These are phyloP conservation scores for Martes martes DNA, from an alignment of 2,113 vertebrate species.

Conservation along the genomic window DNA sequence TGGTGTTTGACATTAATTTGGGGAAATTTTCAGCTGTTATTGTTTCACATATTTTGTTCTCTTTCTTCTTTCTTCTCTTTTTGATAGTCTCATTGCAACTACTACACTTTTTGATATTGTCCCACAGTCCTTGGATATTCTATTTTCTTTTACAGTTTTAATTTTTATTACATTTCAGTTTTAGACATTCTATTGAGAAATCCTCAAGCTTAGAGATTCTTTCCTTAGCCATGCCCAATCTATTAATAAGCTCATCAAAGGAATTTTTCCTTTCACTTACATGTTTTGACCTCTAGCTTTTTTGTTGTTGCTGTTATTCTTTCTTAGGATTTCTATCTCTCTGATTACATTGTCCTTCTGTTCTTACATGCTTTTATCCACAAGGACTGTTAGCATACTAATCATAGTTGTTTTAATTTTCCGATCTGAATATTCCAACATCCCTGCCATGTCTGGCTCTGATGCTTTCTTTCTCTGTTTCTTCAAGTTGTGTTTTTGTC, in stretches of 20 bases:
- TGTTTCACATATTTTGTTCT: not conserved
- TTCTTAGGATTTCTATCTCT: not conserved
- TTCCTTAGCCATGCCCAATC: not conserved
- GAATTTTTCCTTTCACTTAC: not conserved
- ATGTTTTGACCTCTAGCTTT: not conserved
- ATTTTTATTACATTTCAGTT: not conserved
- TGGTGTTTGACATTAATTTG: not conserved
- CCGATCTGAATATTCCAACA: not conserved
- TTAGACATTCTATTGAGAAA: not conserved
- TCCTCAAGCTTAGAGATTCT: not conserved
- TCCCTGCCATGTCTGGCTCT: not conserved
- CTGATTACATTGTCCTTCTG: no score
- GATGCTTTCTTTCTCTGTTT: not conserved
- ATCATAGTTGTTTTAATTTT: not conserved
- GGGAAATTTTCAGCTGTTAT: not conserved
- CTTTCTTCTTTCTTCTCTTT: not conserved
- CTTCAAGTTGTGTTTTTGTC: not conserved
- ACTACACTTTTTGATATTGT: not conserved
- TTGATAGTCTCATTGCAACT: not conserved
- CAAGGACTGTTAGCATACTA: not conserved
- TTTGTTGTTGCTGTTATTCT: not conserved
- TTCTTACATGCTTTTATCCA: not conserved
- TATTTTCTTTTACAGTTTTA: not conserved
- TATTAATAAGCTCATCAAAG: not conserved
- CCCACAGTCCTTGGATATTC: not conserved